Evolutionary conservation across 1,140 invertebrate species (phyloP).

Genomic region (Macrocentrus cingulum): DNA sequence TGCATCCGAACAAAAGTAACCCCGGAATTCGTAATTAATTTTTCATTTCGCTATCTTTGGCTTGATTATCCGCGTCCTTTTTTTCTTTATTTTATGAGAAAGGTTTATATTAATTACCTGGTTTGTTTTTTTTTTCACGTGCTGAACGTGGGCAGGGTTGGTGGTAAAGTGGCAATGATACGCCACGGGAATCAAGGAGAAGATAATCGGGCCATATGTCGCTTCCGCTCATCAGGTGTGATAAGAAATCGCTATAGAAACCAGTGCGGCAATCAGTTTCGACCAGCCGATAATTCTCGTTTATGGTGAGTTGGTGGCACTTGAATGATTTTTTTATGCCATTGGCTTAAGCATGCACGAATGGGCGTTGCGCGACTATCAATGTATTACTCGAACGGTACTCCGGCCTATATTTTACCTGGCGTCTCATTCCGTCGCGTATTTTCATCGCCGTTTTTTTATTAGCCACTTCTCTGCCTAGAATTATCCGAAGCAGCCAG

Average conservation of each 20-base stretch:
- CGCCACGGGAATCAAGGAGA: conserved; percentile 31
- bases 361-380: no score
- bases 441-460: no score
- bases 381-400: background rate
- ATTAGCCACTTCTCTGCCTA: no score
- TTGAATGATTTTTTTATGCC: background rate
- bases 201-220: conserved; percentile 52
- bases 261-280: conserved; percentile 20
- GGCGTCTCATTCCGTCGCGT: no score
- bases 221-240: conserved; percentile 42
- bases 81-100: no score
- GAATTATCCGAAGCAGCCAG: no score
- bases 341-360: background rate
- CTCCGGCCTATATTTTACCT: background rate
- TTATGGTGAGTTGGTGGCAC: background rate
- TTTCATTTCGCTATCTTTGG: no score
- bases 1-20: conserved; percentile 33
- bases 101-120: no score
- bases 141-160: background rate
- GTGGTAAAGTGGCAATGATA: background rate
- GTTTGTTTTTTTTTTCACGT: background rate
- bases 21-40: conserved; percentile 12
- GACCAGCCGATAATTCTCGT: background rate
- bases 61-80: no score
- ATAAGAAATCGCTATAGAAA: conserved; percentile 50